Conservation (phyloP, 2,888 invertebrate genomes). For the Drosophila neonasuta region DNA sequence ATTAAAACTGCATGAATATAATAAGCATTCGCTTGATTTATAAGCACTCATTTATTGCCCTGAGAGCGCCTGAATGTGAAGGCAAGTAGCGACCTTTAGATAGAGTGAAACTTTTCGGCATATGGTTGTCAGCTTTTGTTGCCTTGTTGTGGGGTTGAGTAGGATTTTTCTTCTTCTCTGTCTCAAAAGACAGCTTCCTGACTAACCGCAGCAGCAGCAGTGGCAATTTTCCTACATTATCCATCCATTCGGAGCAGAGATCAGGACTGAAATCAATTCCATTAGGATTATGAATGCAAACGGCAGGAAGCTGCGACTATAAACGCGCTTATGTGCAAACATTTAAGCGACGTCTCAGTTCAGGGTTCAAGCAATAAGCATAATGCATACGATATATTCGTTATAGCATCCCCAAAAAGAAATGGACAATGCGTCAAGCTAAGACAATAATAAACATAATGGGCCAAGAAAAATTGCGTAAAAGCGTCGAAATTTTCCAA, state of each 20-base stretch:
- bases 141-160: neutral
- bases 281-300: slow-evolving; percentile 78
- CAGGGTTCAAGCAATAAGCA: slow-evolving; percentile 62
- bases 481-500: slow-evolving; percentile 51
- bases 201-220: slow-evolving; percentile 63
- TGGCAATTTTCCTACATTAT: slow-evolving; percentile 68
- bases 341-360: slow-evolving; percentile 46
- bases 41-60: slow-evolving; percentile 68
- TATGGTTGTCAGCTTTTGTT: slow-evolving; percentile 53
- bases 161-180: no score
- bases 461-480: slow-evolving; percentile 63
- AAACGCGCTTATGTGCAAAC: slow-evolving; percentile 78
- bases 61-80: slow-evolving; percentile 4
- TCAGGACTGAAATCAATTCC: slow-evolving; percentile 71
- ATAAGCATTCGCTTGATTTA: slow-evolving; percentile 74
- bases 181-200: slow-evolving; percentile 30
- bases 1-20: slow-evolving; percentile 78
- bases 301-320: slow-evolving; percentile 69
- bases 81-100: slow-evolving; percentile 44
- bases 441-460: slow-evolving; percentile 75
- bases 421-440: slow-evolving; percentile 25
- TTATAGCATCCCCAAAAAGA: slow-evolving; percentile 13
- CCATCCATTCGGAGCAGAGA: slow-evolving; percentile 56
- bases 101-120: slow-evolving; percentile 53
- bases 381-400: slow-evolving; percentile 55